Percentiles rank a stretch among this genome's conserved stretches.
These are phyloP conservation scores for Drosophila hydei DNA, from an alignment of 1,140 invertebrate genomes.

Conservation along the genomic window DNA sequence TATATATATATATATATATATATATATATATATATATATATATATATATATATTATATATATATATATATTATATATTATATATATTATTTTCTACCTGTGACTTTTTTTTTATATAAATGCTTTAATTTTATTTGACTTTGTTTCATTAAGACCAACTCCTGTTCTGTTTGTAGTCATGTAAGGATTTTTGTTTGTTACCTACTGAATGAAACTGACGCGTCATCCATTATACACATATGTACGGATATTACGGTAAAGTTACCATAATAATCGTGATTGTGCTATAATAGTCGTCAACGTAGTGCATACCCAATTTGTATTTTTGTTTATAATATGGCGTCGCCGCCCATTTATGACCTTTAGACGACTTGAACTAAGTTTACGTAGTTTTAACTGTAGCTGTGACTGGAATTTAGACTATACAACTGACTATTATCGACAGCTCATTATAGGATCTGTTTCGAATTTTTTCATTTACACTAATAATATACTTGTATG, in stretches of 20 bases:
- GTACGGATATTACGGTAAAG: constrained; percentile 31
- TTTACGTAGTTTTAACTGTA: constrained; percentile 71
- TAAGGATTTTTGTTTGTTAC: constrained; percentile 45
- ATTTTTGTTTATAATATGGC: constrained; percentile 25
- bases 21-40: constrained; percentile 37
- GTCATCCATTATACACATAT: constrained; percentile 22
- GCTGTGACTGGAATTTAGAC: constrained; percentile 66
- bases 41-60: constrained; percentile 39
- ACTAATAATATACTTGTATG: constrained; percentile 77
- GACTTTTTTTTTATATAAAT: constrained; percentile 67
- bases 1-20: background rate
- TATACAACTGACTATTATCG: constrained; percentile 63
- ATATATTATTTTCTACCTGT: constrained; percentile 17
- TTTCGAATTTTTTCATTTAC: constrained; percentile 68
- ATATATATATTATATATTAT: constrained; percentile 26
- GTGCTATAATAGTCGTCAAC: constrained; percentile 43
- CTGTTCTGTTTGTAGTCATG: constrained; percentile 49
- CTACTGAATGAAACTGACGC: constrained; percentile 31
- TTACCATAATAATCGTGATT: constrained; percentile 26
- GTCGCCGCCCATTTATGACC: constrained; percentile 18
- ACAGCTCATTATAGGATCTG: constrained; percentile 55
- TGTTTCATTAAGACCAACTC: constrained; percentile 61
- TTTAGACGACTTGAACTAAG: constrained; percentile 58
- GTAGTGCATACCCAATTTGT: constrained; percentile 28
- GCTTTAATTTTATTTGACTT: constrained; percentile 79